phyloP scores from a whole-genome alignment of 2,113 vertebrate species.

The Budorcas taxicolor region DNA sequence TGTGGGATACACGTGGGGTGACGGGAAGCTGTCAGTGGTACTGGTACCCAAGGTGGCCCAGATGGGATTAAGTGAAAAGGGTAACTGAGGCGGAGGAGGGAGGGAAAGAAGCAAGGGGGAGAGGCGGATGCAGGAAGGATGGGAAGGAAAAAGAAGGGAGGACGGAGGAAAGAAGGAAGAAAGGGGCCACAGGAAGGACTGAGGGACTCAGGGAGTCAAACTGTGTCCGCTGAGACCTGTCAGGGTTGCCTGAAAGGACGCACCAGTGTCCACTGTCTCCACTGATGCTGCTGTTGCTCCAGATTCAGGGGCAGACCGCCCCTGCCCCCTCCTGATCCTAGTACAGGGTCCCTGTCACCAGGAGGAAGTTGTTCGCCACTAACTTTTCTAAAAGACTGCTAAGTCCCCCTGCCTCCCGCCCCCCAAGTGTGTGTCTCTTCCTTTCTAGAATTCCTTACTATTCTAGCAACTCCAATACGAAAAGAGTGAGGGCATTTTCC shows the following conservation, averaged over 20 bases:
- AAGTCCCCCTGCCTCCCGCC: neutral
- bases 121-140: rapidly evolving
- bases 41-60: neutral
- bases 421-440: neutral
- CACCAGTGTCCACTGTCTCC: neutral
- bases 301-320: neutral
- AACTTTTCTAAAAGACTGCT: neutral
- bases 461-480: neutral
- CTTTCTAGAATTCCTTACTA: neutral
- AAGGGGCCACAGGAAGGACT: neutral
- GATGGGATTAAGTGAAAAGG: neutral
- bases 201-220: neutral
- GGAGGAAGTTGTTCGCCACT: neutral
- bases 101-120: neutral
- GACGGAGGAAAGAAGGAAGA: no score
- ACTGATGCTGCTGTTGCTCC: neutral
- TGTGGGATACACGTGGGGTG: neutral
- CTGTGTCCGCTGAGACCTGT: neutral
- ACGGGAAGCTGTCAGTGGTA: neutral
- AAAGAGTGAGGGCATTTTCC: neutral
- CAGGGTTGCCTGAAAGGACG: neutral
- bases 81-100: neutral
- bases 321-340: neutral
- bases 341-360: neutral
- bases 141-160: neutral